Base-by-base conservation (phyloP, 2,113 vertebrate genomes). In the Malaclemys terrapin region DNA sequence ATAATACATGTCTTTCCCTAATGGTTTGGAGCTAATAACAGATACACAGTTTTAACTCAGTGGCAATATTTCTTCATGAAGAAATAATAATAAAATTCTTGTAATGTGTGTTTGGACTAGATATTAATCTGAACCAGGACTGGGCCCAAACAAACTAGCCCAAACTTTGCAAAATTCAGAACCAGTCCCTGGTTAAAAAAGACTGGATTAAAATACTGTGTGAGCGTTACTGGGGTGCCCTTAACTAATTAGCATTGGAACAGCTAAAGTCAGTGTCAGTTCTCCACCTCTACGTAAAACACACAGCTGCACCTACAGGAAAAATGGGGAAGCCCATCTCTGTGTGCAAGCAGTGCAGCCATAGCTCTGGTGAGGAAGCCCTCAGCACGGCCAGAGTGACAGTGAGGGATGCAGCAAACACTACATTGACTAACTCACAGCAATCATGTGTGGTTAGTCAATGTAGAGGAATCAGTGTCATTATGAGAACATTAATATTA, bases 21-120 rank as follows among this genome's bases (percentile, higher is more conserved):
- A 35, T 78, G 89, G 49, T 90, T 87, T 89, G 87, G 52, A 95
- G 87, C 84, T 87, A 85, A 22, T 82, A 89, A 50, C 84, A 88
- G 88, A 82, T 3, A 3, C 54, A n/a, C 5, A 10, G 1, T 50
- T 95, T 94, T 84, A 94, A 72, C 84, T 35, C 4, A 1, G 81
- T 69, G 82, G 57, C n/a, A 81, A 35, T 65, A 81, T 52, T 92
- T 97, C 87, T 35, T 3, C 6, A 42, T 62, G 49, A 80, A 90
- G 94, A 88, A 85, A 84, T 45, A 89, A 90, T 76, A 8, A 0
- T 42, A 81, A 24, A 62, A 14, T 78, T 76, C 88, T 89, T 14
- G 27, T 31, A 82, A 7, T 29, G 38, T 86, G 2, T 45, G 89
- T 94, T 80, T 6, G 38, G 20, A 45, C 25, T 31, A 90, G 84